Percentiles rank a stretch among this genome's conserved stretches.
Evolutionary conservation across 37 sponge, comb jelly and placozoan genomes (phyloP).

Genomic region (Haliclona indistincta): DNA sequence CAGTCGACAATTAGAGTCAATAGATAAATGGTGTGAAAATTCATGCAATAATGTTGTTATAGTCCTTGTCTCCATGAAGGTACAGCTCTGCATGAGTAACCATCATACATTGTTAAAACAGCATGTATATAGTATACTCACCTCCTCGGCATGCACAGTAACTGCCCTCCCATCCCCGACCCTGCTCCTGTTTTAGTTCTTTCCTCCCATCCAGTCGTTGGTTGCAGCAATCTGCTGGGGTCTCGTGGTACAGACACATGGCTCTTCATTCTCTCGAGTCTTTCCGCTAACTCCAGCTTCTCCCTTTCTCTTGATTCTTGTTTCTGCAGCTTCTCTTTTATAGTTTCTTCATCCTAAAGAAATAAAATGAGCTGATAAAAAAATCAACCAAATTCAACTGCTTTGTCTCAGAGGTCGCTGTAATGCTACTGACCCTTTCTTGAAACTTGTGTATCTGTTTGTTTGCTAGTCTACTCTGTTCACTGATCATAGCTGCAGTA

Average conservation of each 20-base stretch:
- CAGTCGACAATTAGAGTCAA: too few relatives aligned
- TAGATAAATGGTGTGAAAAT: too few relatives aligned
- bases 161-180: not conserved
- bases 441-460: constrained; percentile 65
- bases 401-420: not conserved
- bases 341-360: constrained; percentile 36
- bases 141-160: constrained; percentile 57
- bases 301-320: constrained; percentile 23
- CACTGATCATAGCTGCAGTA: constrained; percentile 28
- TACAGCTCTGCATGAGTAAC: constrained; percentile 45
- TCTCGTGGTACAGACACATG: constrained; percentile 63
- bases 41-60: not conserved
- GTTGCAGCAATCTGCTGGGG: constrained; percentile 60
- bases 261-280: constrained; percentile 52
- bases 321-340: constrained; percentile 33
- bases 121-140: not conserved
- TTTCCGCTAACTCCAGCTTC: constrained; percentile 23
- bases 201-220: constrained; percentile 75
- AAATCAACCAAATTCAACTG: not conserved
- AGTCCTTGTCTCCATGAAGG: constrained; percentile 78
- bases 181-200: constrained; percentile 40
- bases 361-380: not conserved
- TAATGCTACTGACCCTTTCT: constrained; percentile 56
- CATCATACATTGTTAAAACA: not conserved
- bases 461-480: constrained; percentile 42